Base-by-base conservation (phyloP, 2,797 vertebrate species). In the Lateolabrax maculatus region DNA sequence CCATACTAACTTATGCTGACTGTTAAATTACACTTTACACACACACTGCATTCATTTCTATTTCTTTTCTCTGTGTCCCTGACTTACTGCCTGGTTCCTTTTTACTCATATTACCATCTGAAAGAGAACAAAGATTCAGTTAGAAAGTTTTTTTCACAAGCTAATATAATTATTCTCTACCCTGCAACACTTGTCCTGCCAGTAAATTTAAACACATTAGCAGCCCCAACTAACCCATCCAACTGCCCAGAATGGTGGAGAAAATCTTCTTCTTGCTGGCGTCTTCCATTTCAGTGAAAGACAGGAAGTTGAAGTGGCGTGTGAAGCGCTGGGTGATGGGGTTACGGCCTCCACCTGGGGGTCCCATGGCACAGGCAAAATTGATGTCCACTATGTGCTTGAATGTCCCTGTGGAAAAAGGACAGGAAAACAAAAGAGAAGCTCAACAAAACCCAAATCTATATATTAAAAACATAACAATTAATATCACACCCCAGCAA, bases 331-430 rank as follows among this genome's bases (percentile, higher is more conserved):
- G 95, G 13, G 96, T 97, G 80, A 99, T 84, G 23, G 95, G 93
- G 74, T 97, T 98, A 70, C 97, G 94, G 80, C 97, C 97, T 39
- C 97, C 97, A 4, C 97, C 97, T 0, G 97, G 97, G 34, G 96
- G 97, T 51, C 97, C 97, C 97, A 98, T 97, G 85, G 97, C 97
- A 91, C 97, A 97, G 12, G 96, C 90, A 90, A 99, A 98, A 89
- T 97, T 98, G 73, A 97, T 97, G 90, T 98, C 97, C 80, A 98
- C 96, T 79, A 99, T 79, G 2, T 94, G 90, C 89, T 93, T 97
- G 90, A 98, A 99, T 52, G 94, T 88, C 43, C 98, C 97, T 93
- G 77, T 60, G 69, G 48, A 76, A 49, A 53, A 2, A 57, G 7
- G 31, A 16, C 12, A 79, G 64, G 3, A 34, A 75, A 64, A 62